Percentiles rank a stretch among this genome's conserved stretches.
These are phyloP conservation scores for Drosophila nr. perissopoda DNA, from an alignment of 2,888 invertebrate genomes.

Conservation along the genomic window DNA sequence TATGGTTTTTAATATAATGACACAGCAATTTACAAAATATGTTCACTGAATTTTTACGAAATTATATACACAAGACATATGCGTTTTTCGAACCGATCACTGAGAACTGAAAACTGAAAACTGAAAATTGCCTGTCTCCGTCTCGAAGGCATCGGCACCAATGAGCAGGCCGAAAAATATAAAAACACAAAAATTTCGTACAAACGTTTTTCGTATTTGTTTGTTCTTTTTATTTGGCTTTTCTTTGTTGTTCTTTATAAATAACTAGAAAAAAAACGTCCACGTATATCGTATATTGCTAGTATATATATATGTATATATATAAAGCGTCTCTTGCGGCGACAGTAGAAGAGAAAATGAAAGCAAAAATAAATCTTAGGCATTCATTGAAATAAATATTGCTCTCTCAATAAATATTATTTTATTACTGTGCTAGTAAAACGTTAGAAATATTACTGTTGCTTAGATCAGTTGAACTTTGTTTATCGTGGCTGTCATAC, in stretches of 20 bases:
- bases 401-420: not conserved
- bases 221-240: constrained; percentile 20
- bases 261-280: constrained; percentile 21
- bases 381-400: not conserved
- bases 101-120: constrained; percentile 25
- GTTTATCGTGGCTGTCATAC: not conserved
- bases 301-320: not conserved
- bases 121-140: constrained; percentile 30
- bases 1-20: constrained; percentile 4
- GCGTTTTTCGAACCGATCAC: constrained; percentile 19
- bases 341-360: constrained; percentile 1
- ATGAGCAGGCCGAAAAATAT: constrained; percentile 14
- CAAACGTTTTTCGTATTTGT: constrained; percentile 6
- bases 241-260: constrained; percentile 18
- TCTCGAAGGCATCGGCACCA: constrained; percentile 32
- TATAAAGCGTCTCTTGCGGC: constrained; percentile 3
- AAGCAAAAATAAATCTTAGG: not conserved
- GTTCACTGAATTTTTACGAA: constrained; percentile 7
- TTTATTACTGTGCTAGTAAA: not conserved
- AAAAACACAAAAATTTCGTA: constrained; percentile 9
- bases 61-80: constrained; percentile 19
- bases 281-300: not conserved
- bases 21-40: constrained; percentile 12
- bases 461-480: not conserved
- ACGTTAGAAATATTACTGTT: not conserved